Evolutionary conservation across 2,797 vertebrate genomes (phyloP), one percentile per base, ranked within the genome.

Genomic region (Hapalemur alaotrensis): DNA sequence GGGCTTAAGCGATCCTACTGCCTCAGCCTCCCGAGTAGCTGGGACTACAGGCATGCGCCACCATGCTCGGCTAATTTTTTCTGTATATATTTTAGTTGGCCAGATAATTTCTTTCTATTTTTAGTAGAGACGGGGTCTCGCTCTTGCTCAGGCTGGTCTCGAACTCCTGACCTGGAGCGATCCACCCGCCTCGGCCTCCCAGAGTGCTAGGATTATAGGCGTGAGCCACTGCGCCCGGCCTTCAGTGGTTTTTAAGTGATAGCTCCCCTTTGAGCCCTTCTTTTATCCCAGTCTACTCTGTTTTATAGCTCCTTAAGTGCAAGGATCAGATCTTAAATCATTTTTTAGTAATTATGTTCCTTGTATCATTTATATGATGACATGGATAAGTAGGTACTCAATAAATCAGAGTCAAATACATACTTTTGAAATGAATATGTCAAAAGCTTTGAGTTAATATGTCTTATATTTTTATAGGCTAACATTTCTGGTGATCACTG

Each of bases 401-500:
- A 0, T 92, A 83, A 72, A 50, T 88, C 12, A 88, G 35, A 93
- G 15, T 28, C 57, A 50, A 82, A 52, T 88, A 23, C 14, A 11
- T 90, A 83, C 18, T 86, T 81, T 92, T 65, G 73, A 90, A 80
- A 32, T 91, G 69, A 82, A 75, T 22, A 5, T 89, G 32, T 76
- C n/a, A 54, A 82, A 82, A 93, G 38, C 20, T 76, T 95, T 43
- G 63, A 89, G 67, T 70, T 96, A 86, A 61, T 96, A 63, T 92
- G 59, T 67, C 41, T 93, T 95, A 18, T 72, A 50, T 96, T 59
- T 72, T 97, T 61, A 41, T 96, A 99, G 99, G 99, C 98, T 35
- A 98, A 99, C 75, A 92, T 99, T 81, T 98, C 99, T 82, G 98
- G 98, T 97, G 99, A 98, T 22, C 99, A 99, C 91, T 99, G 99